Evolutionary conservation across 2,797 vertebrate species (phyloP).

Genomic region (Megalops cyprinoides): DNA sequence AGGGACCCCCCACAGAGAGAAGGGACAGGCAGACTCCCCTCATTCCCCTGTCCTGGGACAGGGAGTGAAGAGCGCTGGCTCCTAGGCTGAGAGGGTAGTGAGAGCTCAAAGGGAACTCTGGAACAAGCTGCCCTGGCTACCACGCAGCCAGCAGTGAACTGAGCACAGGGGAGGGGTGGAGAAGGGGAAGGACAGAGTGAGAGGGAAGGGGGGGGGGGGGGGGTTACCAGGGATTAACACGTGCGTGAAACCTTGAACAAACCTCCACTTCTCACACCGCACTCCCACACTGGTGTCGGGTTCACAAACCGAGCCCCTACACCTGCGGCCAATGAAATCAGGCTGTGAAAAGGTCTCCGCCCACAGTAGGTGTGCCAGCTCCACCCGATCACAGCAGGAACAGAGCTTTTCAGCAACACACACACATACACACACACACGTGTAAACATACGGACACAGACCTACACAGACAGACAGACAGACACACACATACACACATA

Average conservation of each 20-base stretch:
- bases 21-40: background rate
- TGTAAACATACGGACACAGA: background rate
- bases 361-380: background rate
- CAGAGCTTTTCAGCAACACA: too few relatives aligned
- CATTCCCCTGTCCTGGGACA: background rate
- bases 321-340: slow-evolving; percentile 10
- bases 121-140: background rate
- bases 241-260: slow-evolving; percentile 16
- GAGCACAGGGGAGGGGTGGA: background rate
- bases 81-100: background rate
- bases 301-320: slow-evolving; percentile 7
- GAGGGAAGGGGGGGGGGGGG: background rate
- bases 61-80: background rate
- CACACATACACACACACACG: background rate
- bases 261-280: slow-evolving; percentile 11
- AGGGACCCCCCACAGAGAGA: background rate
- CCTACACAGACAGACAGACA: background rate
- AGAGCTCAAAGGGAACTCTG: slow-evolving; percentile 9
- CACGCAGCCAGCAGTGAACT: slow-evolving; percentile 18
- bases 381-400: too few relatives aligned
- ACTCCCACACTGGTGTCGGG: background rate
- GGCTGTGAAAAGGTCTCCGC: background rate
- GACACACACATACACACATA: background rate
- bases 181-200: background rate
- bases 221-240: slow-evolving; percentile 4